phyloP scores from a whole-genome alignment of 2,113 vertebrate genomes.

The Vombatus ursinus region DNA sequence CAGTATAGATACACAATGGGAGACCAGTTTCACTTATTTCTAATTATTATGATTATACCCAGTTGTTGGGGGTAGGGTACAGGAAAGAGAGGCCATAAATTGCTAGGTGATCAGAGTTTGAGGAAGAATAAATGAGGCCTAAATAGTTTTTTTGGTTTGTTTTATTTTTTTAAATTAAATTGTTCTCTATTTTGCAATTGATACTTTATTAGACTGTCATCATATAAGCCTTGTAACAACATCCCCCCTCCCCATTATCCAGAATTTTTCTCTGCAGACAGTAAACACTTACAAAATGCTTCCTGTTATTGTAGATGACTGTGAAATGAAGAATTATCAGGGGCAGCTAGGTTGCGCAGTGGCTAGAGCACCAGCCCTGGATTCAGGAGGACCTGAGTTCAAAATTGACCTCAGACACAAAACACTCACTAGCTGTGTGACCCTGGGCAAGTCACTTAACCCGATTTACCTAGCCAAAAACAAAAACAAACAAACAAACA shows the following conservation, averaged over 20 bases:
- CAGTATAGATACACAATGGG: background rate
- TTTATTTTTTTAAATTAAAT: background rate
- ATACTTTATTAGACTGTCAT: background rate
- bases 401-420: too few relatives aligned
- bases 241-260: accelerated
- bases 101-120: background rate
- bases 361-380: too few relatives aligned
- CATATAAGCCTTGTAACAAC: background rate
- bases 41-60: background rate
- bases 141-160: background rate
- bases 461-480: too few relatives aligned
- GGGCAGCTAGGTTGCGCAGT: too few relatives aligned
- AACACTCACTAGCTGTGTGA: too few relatives aligned
- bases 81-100: background rate
- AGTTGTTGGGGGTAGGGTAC: background rate
- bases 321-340: background rate
- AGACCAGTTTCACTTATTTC: background rate
- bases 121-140: background rate
- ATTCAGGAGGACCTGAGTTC: too few relatives aligned
- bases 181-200: background rate
- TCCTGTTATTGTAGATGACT: background rate
- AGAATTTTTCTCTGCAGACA: background rate
- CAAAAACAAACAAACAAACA: too few relatives aligned
- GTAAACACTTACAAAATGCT: background rate
- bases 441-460: too few relatives aligned